These are phyloP conservation scores for Orchesella flavescens DNA, from an alignment of 2,888 invertebrate species.

Conservation along the genomic window DNA sequence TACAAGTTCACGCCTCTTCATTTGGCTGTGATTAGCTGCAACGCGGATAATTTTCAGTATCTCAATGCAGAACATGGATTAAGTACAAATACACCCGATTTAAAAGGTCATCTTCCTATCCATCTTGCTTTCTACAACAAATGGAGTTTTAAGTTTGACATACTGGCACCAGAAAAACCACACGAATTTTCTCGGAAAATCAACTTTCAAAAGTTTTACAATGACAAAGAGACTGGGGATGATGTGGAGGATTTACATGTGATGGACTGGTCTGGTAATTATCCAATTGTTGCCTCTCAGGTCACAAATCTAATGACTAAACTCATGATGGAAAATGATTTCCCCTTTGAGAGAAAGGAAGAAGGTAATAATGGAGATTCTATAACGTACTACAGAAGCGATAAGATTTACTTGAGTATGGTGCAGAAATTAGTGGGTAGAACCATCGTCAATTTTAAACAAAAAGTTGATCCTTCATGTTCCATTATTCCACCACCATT, in stretches of 20 bases:
- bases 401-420: background rate
- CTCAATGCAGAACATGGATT: background rate
- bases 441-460: constrained; percentile 5
- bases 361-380: no score
- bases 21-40: constrained; percentile 39
- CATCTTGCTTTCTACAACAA: constrained; percentile 30
- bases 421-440: background rate
- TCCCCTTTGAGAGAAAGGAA: background rate
- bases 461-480: background rate
- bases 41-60: background rate
- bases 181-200: background rate
- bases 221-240: background rate
- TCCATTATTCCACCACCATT: background rate
- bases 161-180: background rate
- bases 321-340: background rate
- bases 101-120: constrained; percentile 17
- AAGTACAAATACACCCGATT: background rate
- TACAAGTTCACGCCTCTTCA: constrained; percentile 21
- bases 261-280: constrained; percentile 7
- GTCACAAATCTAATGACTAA: background rate
- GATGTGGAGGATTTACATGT: background rate
- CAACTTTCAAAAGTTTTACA: constrained; percentile 20
- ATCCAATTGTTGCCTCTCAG: background rate
- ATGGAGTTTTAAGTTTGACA: constrained; percentile 17
- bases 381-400: background rate